Evolutionary conservation across 1,140 invertebrate species (phyloP).

Genomic region (Drosophila ogumai): DNA sequence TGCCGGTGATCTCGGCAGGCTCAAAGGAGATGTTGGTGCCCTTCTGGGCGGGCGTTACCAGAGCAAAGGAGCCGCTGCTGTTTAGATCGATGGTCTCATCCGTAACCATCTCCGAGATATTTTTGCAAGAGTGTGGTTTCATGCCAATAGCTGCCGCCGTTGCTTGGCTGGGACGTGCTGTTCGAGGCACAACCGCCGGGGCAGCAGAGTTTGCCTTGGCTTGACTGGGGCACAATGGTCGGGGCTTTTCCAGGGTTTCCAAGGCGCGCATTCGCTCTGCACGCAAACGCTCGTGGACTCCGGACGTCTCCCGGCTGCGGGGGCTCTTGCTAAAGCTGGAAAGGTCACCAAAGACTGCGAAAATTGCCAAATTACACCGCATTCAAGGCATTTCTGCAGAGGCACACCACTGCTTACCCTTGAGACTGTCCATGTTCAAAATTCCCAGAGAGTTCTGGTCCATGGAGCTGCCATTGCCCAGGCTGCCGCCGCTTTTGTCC

Average conservation of each 20-base stretch:
- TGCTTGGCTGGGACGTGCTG: constrained; percentile 16
- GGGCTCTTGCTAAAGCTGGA: constrained; percentile 54
- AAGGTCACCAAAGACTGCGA: constrained; percentile 71
- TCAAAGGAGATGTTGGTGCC: constrained; percentile 71
- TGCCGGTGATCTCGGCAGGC: constrained; percentile 76
- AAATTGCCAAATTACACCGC: constrained; percentile 1
- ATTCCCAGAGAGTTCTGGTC: constrained; percentile 76
- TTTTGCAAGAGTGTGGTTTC: constrained; percentile 43
- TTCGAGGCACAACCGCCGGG: constrained; percentile 15
- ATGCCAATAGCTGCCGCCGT: neutral
- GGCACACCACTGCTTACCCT: constrained; percentile 39
- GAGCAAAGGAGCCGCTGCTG: constrained; percentile 47
- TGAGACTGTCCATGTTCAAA: constrained; percentile 76
- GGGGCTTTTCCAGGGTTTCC: constrained; percentile 49
- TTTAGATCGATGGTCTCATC: constrained; percentile 79
- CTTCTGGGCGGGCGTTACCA: constrained; percentile 39
- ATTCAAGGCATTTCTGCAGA: neutral
- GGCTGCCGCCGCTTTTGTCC: constrained; percentile 49
- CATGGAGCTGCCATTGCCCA: constrained; percentile 24
- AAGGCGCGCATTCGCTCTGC: constrained; percentile 66
- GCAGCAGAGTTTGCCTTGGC: neutral
- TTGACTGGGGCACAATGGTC: constrained; percentile 28
- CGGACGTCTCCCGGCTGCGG: constrained; percentile 33
- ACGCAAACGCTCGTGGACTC: constrained; percentile 66
- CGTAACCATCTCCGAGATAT: constrained; percentile 74